These are phyloP conservation scores for Zaprionus tsacasi DNA, from an alignment of 1,140 invertebrate genomes.

Conservation along the genomic window DNA sequence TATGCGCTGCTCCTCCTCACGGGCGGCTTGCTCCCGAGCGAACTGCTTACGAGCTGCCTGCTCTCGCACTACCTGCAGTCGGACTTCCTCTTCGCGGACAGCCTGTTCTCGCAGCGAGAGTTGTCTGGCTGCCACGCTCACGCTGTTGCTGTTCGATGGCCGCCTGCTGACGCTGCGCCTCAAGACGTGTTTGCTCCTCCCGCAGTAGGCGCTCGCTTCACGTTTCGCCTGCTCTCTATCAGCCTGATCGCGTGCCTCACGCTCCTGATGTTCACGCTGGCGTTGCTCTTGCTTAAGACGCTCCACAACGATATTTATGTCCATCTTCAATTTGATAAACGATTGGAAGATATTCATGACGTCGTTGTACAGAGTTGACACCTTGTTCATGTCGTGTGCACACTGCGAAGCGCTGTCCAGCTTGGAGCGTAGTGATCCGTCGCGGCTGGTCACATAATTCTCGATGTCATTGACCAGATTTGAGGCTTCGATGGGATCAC, in stretches of 20 bases:
- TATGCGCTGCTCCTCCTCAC: constrained; percentile 76
- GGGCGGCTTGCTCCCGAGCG: constrained; percentile 64
- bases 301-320: constrained; percentile 76
- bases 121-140: constrained; percentile 65
- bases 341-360: constrained; percentile 82
- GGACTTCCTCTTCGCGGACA: constrained; percentile 70
- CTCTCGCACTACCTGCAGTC: constrained; percentile 60
- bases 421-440: constrained; percentile 63
- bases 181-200: constrained; percentile 83
- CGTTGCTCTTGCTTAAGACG: constrained; percentile 78
- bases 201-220: constrained; percentile 78
- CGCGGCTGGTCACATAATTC: constrained; percentile 76
- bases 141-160: constrained; percentile 70
- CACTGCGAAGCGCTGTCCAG: constrained; percentile 75
- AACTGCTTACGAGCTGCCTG: constrained; percentile 58
- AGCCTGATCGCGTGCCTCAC: constrained; percentile 87
- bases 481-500: constrained; percentile 72
- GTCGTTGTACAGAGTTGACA: constrained; percentile 76
- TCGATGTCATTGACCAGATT: constrained; percentile 83
- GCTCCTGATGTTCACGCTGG: constrained; percentile 85
- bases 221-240: constrained; percentile 82
- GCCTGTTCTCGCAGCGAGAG: constrained; percentile 69
- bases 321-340: constrained; percentile 78
- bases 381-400: constrained; percentile 77
- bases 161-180: constrained; percentile 67